These are phyloP conservation scores for Leptosomus discolor DNA, from an alignment of 2,113 vertebrate genomes.

Conservation along the genomic window DNA sequence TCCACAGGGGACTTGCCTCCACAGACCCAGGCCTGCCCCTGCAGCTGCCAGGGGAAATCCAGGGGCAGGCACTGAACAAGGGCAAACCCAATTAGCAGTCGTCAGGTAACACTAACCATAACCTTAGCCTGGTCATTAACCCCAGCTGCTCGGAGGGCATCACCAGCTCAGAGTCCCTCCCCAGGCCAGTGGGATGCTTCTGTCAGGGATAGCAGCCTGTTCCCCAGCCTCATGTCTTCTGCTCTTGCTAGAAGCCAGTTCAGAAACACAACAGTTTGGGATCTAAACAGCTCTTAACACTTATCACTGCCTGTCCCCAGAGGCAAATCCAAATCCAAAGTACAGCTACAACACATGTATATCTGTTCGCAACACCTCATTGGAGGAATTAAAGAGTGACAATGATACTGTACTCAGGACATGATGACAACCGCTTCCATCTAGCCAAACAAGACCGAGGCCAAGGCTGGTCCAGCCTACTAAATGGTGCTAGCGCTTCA, in stretches of 20 bases:
- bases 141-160: background rate
- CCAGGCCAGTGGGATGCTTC: background rate
- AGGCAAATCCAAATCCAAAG: background rate
- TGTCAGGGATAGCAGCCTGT: background rate
- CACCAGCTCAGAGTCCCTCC: background rate
- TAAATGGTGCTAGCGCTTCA: conserved; percentile 10
- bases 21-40: background rate
- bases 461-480: conserved; percentile 10
- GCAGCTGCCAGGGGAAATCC: background rate
- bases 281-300: background rate
- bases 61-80: background rate
- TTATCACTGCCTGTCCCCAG: background rate
- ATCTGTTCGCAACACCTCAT: conserved; percentile 36
- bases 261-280: background rate
- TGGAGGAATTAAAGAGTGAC: conserved; percentile 20
- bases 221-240: background rate
- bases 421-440: background rate
- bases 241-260: background rate
- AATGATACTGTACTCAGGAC: background rate
- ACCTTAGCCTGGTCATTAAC: background rate
- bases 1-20: background rate
- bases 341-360: background rate
- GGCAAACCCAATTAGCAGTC: background rate
- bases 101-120: background rate
- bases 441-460: background rate